Evolutionary conservation across 2,113 vertebrate genomes (phyloP), one percentile per base, ranked within the genome.

Genomic region (Kryptolebias marmoratus): DNA sequence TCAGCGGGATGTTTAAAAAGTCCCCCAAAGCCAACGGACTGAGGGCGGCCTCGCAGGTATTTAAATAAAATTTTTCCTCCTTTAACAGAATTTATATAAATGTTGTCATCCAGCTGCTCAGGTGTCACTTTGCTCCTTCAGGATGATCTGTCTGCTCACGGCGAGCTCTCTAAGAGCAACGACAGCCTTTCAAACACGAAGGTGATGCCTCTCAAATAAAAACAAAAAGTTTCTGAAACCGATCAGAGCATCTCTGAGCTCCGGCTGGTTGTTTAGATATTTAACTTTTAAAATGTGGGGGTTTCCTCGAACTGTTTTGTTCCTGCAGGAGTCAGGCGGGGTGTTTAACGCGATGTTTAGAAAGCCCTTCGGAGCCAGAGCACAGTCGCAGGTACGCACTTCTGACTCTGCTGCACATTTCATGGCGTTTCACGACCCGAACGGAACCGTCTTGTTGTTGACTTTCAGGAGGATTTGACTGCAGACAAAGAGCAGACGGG

Each of bases 1-100:
- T 89, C 39, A 75, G 69, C 31, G 87, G 79, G 18, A 78, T 91
- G 71, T 88, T 88, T 22, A 87, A 68, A 54, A 90, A 81, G 58
- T 11, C 73, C 1, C 36, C 76, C n/a, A 90, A 88, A 53, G 14
- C 77, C 9, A 68, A 64, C 1, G 61, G 52, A 70, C 56, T 12
- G 4, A 79, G 22, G 54, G 27, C 73, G 22, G 68, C 77, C 1
- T 87, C 83, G 31, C 76, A 86, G 87, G 87, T 89, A 50, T 73
- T 71, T 60, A 55, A 32, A 28, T 32, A 50, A 0, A 1, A 11
- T 27, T 52, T 15, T 18, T 31, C 30, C 16, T 13, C 14, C 12
- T 44, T 11, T 49, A 13, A 55, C 32, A 0, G 10, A 55, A 7
- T 27, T n/a, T 18, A 60, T 27, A 11, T 30, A 22, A 8, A 28